These are phyloP conservation scores for Desmodus rotundus DNA, from an alignment of 2,113 vertebrate species.

Conservation along the genomic window DNA sequence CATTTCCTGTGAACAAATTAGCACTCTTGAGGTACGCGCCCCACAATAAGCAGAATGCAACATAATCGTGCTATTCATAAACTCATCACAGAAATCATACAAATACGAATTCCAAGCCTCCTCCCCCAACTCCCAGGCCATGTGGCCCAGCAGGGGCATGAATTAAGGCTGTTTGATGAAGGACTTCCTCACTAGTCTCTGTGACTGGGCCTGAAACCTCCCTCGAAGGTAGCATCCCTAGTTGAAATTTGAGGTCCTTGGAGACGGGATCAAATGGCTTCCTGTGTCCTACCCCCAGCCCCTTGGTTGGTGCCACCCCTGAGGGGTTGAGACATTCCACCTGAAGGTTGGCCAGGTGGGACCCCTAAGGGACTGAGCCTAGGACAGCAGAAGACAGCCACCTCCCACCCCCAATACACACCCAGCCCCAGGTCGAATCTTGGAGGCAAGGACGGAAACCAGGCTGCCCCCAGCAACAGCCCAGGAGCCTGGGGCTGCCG, in stretches of 20 bases:
- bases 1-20: conserved; percentile 8
- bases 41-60: background rate
- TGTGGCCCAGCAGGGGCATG: background rate
- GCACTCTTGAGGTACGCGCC: background rate
- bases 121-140: accelerated
- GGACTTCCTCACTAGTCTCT: background rate
- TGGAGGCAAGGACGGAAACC: background rate
- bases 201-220: background rate
- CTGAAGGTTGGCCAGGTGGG: too few relatives aligned
- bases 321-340: background rate
- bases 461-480: background rate
- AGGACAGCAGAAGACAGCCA: background rate
- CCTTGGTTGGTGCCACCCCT: too few relatives aligned
- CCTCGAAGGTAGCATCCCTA: background rate
- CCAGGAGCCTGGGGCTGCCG: background rate
- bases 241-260: background rate
- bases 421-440: background rate
- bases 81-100: background rate
- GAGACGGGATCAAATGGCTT: background rate
- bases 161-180: background rate
- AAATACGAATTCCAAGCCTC: background rate
- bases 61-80: background rate
- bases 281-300: background rate
- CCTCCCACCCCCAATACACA: background rate
- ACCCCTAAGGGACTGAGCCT: background rate